Evolutionary conservation across 1,140 invertebrate species (phyloP).

Genomic region (Bombus waltoni): DNA sequence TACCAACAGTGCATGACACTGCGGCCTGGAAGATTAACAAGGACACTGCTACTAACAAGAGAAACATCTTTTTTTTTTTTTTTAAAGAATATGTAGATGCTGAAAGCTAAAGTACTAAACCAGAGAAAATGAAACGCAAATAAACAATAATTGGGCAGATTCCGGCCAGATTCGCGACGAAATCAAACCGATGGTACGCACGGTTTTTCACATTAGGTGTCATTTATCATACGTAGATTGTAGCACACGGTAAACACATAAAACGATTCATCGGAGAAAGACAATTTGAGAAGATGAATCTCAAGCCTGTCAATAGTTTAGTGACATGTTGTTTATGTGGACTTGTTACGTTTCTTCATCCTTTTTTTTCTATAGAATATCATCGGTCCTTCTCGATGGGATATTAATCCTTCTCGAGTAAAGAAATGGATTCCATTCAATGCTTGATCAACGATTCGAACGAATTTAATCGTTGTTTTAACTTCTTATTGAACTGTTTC

Average conservation of each 20-base stretch:
- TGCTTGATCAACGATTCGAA: too few species aligned
- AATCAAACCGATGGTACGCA: conserved; percentile 37
- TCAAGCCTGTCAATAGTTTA: conserved; percentile 36
- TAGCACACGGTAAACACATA: conserved; percentile 4
- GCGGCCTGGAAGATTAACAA: not conserved
- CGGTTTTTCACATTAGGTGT: conserved; percentile 43
- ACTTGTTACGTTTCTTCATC: conserved; percentile 12
- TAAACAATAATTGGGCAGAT: conserved; percentile 35
- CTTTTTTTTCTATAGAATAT: conserved; percentile 5
- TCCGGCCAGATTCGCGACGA: conserved; percentile 25
- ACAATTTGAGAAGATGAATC: conserved; percentile 17
- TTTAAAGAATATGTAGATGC: conserved; percentile 1
- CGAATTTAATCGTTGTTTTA: too few species aligned
- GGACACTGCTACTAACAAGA: not conserved
- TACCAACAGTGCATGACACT: not conserved
- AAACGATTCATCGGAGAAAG: conserved; percentile 17
- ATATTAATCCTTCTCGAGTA: not conserved
- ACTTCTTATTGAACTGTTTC: too few species aligned
- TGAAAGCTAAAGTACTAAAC: conserved; percentile 52
- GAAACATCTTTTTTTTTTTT: not conserved
- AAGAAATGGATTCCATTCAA: not conserved
- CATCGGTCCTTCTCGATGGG: not conserved
- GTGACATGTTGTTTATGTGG: conserved; percentile 48
- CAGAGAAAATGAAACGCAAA: conserved; percentile 58
- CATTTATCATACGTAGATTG: conserved; percentile 33